Evolutionary conservation across 2,888 invertebrate species (phyloP), one percentile per base, ranked within the genome.

Genomic region (Amiota minor): DNA sequence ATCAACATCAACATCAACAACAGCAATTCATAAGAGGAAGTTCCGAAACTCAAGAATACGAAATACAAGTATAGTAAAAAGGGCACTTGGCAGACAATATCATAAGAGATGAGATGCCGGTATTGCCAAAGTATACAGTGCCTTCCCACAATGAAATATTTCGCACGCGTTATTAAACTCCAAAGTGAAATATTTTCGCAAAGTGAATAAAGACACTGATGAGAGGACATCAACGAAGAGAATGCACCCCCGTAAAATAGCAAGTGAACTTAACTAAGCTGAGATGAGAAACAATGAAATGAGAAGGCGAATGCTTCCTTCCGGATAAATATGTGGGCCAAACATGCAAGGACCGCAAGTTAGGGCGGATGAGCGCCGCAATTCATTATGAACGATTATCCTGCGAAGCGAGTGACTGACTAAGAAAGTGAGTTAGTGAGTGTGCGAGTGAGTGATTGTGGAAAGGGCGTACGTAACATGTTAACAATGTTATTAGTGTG

Each of bases 271-370:
- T 35, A 35, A 35, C 35, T 35, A 35, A 35, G 35, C 6, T 35
- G 35, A 35, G 35, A 3, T 35, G 55, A 61, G 18, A 56, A 62
- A 70, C 72, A 65, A 74, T 67, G 56, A 69, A 59, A 59, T 20
- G 59, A 67, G n/a, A 72, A 76, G 76, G 80, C 76, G 79, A 78
- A 82, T 80, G 82, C 75, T 85, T 83, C 84, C 83, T 85, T 83
- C 83, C 83, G 82, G 75, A 53, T 73, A 35, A 20, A 62, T 75
- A 83, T 83, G 85, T 83, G 85, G 81, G 84, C 84, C 83, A 83
- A 83, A 81, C 83, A 83, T 85, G 83, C 83, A 80, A 84, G 68
- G 53, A 56, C 16, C 18, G 56, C 56, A 16, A n/a, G 56, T 12
- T 9, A 16, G 64, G 67, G 67, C 67, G 49, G 65, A 18, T 16